Evolutionary conservation across 2,888 invertebrate species (phyloP).

Genomic region (Oligia strigilis): DNA sequence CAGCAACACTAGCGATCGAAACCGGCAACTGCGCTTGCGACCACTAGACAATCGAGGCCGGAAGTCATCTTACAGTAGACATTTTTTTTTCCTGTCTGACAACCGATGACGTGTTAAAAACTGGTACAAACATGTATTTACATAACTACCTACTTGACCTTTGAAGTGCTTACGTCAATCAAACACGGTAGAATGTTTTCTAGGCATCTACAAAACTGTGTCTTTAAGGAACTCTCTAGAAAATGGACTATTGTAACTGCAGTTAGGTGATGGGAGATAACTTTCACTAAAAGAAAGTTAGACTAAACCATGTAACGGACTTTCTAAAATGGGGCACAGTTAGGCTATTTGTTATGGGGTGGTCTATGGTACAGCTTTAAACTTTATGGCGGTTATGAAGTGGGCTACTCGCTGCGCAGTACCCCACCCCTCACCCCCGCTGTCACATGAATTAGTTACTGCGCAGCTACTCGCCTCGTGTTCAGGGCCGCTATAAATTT

Average conservation of each 20-base stretch:
- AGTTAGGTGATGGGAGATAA: conserved; percentile 54
- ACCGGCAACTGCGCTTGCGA: neutral
- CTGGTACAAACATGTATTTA: conserved; percentile 7
- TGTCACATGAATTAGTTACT: too few relatives aligned
- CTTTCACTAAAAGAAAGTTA: conserved; percentile 60
- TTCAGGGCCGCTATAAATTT: neutral
- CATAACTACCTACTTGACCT: conserved; percentile 12
- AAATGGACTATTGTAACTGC: conserved; percentile 53
- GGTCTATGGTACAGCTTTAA: neutral
- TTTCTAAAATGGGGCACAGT: conserved; percentile 56
- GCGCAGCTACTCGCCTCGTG: too few relatives aligned
- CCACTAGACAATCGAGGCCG: neutral
- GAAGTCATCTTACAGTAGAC: neutral
- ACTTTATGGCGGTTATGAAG: neutral
- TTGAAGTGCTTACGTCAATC: conserved; percentile 26
- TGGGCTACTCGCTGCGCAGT: neutral
- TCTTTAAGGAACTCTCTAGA: conserved; percentile 36
- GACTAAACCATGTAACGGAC: conserved; percentile 39
- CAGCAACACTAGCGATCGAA: neutral
- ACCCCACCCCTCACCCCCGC: neutral
- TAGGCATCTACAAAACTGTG: conserved; percentile 7
- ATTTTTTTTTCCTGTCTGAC: neutral
- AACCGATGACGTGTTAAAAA: conserved; percentile 3
- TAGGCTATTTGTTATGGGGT: conserved; percentile 26
- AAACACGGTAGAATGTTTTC: conserved; percentile 11